These are phyloP conservation scores for Pipistrellus pygmaeus DNA, from an alignment of 2,797 vertebrate genomes.

Conservation along the genomic window DNA sequence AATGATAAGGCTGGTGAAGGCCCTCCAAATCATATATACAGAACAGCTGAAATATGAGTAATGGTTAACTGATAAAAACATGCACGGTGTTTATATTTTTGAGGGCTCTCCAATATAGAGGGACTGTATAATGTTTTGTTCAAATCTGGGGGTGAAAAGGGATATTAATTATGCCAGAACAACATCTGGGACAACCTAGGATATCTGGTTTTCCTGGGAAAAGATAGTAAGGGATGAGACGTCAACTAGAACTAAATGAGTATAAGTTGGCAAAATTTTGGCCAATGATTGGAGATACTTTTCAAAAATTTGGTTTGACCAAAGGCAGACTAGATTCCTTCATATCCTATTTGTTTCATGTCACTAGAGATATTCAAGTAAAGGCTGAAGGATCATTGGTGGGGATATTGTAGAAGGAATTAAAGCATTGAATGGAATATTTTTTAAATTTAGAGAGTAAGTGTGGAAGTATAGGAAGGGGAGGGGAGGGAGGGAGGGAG, in stretches of 20 bases:
- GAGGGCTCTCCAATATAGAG: not conserved
- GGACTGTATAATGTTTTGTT: not conserved
- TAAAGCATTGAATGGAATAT: not conserved
- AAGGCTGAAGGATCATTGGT: not conserved
- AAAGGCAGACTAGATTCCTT: not conserved
- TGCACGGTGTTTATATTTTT: not conserved
- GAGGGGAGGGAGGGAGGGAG: too few species aligned
- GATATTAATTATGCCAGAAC: not conserved
- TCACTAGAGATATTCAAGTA: not conserved
- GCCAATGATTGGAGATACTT: not conserved
- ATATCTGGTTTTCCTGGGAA: not conserved
- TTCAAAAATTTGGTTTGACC: not conserved
- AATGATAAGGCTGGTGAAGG: not conserved
- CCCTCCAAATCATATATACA: not conserved
- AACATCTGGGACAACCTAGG: not conserved
- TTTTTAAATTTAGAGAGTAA: too few species aligned
- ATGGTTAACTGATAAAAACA: not conserved
- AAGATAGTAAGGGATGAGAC: not conserved
- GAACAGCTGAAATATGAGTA: not conserved
- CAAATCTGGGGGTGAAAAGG: not conserved
- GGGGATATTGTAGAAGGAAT: not conserved
- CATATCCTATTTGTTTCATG: not conserved
- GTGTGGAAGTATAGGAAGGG: too few species aligned
- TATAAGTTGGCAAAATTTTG: not conserved
- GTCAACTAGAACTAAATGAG: not conserved